Evolutionary conservation across 2,797 vertebrate species (phyloP), one percentile per base, ranked within the genome.

Genomic region (Chromobotia macracanthus): DNA sequence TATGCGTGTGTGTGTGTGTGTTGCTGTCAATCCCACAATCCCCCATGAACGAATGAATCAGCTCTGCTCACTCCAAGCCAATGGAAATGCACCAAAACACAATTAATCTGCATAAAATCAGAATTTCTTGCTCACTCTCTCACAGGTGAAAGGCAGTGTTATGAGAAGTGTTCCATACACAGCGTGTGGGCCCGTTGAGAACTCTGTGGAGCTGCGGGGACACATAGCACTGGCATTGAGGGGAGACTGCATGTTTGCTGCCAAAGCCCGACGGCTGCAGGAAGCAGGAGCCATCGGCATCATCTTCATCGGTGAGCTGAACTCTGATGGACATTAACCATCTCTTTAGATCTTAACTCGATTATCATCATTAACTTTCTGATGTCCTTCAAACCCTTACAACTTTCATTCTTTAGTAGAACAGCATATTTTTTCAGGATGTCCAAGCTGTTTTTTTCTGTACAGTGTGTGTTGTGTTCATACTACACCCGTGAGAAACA

Each of bases 221-320:
- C 88, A 60, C 15, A 90, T 95, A 1, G 93, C 91, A 1, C 51
- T 95, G 85, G 91, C 88, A 0, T 84, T 94, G 71, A 92, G 94
- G 0, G 94, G 94, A 0, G 92, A 93, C 83, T 95, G 94, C 85
- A 95, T 94, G 94, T 95, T 95, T 71, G 94, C 93, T 38, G 90
- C 79, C 31, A 95, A 95, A 84, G 93, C 94, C 77, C 92, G 92
- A 3, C 84, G 87, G 38, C 89, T 95, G 18, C 94, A 95, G 85
- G 89, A 92, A 38, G 92, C 92, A 0, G 93, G 93, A 66, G 94
- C 89, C 75, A 86, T 86, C 0, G 94, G 93, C n/a, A 86, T 93
- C 82, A 93, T 95, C 78, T 93, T 95, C 73, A 93, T 95, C 51
- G 94, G 93, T 95, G 80, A 86, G 86, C 12, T 38, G n/a, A 38